Conservation (phyloP, 2,888 invertebrate species). For the Tenthredo mesomela region DNA sequence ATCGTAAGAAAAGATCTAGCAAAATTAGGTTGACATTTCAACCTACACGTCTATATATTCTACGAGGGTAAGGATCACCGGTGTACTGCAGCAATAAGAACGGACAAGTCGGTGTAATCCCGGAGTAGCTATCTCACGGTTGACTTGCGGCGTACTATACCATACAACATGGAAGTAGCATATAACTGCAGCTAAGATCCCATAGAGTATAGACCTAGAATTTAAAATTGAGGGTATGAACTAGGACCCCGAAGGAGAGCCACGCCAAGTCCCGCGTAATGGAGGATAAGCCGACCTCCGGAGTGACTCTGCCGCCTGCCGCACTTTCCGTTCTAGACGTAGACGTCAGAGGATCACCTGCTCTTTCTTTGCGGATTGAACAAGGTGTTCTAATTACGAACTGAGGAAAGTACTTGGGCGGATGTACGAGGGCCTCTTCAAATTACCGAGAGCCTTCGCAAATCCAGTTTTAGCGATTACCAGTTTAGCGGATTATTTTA, state of each 20-base stretch:
- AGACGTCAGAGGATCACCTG: slow-evolving; percentile 52
- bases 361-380: slow-evolving; percentile 4
- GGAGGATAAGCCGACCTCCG: slow-evolving; percentile 73
- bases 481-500: slow-evolving; percentile 47
- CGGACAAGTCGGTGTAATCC: slow-evolving; percentile 71
- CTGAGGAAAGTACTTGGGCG: slow-evolving; percentile 28
- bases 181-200: slow-evolving; percentile 50
- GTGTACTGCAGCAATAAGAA: slow-evolving; percentile 61
- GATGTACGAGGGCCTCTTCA: not conserved
- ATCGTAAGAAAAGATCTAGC: slow-evolving; percentile 68
- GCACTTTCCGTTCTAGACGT: slow-evolving; percentile 25
- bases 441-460: slow-evolving; percentile 26
- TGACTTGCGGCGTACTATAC: slow-evolving; percentile 69
- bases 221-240: slow-evolving; percentile 61
- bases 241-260: slow-evolving; percentile 63
- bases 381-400: slow-evolving; percentile 52
- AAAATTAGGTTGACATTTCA: slow-evolving; percentile 75
- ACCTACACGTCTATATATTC: not conserved
- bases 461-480: slow-evolving; percentile 51
- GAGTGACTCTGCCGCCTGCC: slow-evolving; percentile 65
- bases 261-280: slow-evolving; percentile 70
- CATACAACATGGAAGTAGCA: slow-evolving; percentile 60
- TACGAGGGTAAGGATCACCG: slow-evolving; percentile 55
- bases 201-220: slow-evolving; percentile 59
- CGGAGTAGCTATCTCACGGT: slow-evolving; percentile 71